phyloP scores from a whole-genome alignment of 1,140 invertebrate species.

The Heliconius eleuchia region DNA sequence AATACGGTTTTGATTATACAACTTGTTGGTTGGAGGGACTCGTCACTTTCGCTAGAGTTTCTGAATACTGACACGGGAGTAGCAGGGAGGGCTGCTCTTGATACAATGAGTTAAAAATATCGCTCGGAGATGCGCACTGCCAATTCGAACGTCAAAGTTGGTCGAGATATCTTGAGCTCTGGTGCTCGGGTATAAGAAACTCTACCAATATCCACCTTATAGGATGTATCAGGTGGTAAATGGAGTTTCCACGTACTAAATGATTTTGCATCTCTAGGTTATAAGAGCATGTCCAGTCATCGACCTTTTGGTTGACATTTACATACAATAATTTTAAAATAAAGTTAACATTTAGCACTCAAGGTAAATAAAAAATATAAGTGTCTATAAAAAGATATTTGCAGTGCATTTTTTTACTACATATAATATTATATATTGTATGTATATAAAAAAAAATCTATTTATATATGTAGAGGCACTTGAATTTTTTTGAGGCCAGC shows the following conservation, averaged over 20 bases:
- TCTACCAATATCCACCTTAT: slow-evolving; percentile 18
- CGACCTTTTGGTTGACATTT: slow-evolving; percentile 46
- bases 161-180: slow-evolving; percentile 72
- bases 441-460: background rate
- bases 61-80: slow-evolving; percentile 66
- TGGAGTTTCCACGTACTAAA: slow-evolving; percentile 22
- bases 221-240: slow-evolving; percentile 26
- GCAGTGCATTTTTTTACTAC: background rate
- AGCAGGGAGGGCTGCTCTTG: slow-evolving; percentile 66
- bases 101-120: slow-evolving; percentile 81
- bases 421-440: background rate
- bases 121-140: slow-evolving; percentile 78
- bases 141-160: slow-evolving; percentile 61
- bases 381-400: slow-evolving; percentile 8
- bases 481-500: background rate
- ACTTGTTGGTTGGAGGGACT: slow-evolving; percentile 29
- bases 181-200: slow-evolving; percentile 61
- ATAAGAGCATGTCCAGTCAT: slow-evolving; percentile 43
- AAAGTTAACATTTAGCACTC: slow-evolving; percentile 21
- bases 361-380: slow-evolving; percentile 25
- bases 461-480: background rate
- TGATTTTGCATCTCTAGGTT: slow-evolving; percentile 35
- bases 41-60: slow-evolving; percentile 72
- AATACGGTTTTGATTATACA: slow-evolving; percentile 26
- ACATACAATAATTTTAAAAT: slow-evolving; percentile 35